Conservation (phyloP, 2,888 invertebrate genomes). For the Ophraella communa region DNA sequence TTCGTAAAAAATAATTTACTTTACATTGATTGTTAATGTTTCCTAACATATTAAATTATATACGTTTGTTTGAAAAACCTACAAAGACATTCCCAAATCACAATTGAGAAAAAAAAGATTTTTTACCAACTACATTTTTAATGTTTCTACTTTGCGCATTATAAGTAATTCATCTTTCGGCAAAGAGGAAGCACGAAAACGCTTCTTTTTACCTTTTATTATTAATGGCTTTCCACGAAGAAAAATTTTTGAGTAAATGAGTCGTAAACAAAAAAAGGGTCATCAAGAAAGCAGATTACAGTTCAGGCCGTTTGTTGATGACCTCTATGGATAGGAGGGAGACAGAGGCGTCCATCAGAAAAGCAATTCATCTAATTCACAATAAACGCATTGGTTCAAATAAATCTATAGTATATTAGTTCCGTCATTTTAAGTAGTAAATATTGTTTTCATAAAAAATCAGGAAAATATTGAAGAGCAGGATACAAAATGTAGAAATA, state of each 20-base stretch:
- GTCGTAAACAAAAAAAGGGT: slow-evolving; percentile 58
- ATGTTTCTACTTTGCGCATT: slow-evolving; percentile 43
- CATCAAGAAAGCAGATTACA: slow-evolving; percentile 58
- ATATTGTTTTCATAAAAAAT: no score
- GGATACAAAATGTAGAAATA: no score
- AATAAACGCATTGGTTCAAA: neutral
- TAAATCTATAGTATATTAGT: no score
- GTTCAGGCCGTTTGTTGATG: slow-evolving; percentile 59
- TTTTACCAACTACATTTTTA: slow-evolving; percentile 30
- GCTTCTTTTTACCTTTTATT: slow-evolving; percentile 45
- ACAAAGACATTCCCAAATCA: slow-evolving; percentile 4
- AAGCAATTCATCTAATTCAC: neutral
- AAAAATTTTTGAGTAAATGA: slow-evolving; percentile 57
- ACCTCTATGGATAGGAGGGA: slow-evolving; percentile 53
- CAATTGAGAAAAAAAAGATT: slow-evolving; percentile 12
- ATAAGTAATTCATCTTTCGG: slow-evolving; percentile 44
- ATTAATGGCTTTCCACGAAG: slow-evolving; percentile 50
- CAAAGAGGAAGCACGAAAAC: slow-evolving; percentile 40
- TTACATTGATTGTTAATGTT: no score
- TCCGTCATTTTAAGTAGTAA: no score
- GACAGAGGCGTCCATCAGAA: neutral
- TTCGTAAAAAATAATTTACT: no score
- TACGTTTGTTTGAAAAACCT: neutral
- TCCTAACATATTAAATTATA: neutral
- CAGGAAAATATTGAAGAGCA: no score